A percentile compares a stretch with the other conserved stretches of the same genome.
Conservation (phyloP, 1,140 invertebrate genomes). For the Leptopilina boulardi region DNA sequence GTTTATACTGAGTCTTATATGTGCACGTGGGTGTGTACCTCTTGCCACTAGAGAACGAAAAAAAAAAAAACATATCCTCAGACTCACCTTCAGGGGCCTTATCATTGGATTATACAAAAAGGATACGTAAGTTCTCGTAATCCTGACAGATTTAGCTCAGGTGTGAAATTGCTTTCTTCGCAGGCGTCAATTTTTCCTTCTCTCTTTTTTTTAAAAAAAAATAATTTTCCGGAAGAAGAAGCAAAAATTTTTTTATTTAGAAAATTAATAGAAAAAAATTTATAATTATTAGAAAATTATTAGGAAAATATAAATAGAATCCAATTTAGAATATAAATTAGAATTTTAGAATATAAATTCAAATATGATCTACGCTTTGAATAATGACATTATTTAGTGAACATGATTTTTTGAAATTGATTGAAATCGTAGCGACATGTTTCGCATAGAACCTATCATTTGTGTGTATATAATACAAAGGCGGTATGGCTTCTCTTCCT, state of each 20-base stretch:
- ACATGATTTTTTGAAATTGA: not conserved
- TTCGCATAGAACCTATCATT: slow-evolving; percentile 6
- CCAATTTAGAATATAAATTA: too few relatives aligned
- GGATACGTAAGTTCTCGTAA: not conserved
- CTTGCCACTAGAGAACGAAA: slow-evolving; percentile 41
- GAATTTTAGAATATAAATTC: too few relatives aligned
- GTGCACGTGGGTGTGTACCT: slow-evolving; percentile 69
- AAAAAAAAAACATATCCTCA: slow-evolving; percentile 48
- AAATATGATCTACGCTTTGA: too few relatives aligned
- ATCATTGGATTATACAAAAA: slow-evolving; percentile 43
- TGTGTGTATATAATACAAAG: slow-evolving; percentile 9
- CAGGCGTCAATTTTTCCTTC: slow-evolving; percentile 1
- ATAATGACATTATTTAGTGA: not conserved
- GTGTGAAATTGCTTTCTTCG: slow-evolving; percentile 21
- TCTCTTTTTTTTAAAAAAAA: too few relatives aligned
- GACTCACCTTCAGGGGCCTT: slow-evolving; percentile 48
- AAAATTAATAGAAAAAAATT: too few relatives aligned
- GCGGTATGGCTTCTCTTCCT: slow-evolving; percentile 18
- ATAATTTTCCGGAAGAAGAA: not conserved
- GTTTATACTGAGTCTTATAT: slow-evolving; percentile 53
- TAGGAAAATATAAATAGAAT: too few relatives aligned
- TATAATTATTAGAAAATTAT: too few relatives aligned
- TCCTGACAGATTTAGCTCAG: slow-evolving; percentile 29
- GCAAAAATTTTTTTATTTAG: too few relatives aligned
- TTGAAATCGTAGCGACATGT: slow-evolving; percentile 22